Evolutionary conservation across 1,140 invertebrate genomes (phyloP).

Genomic region (Oreohelix idahoensis): DNA sequence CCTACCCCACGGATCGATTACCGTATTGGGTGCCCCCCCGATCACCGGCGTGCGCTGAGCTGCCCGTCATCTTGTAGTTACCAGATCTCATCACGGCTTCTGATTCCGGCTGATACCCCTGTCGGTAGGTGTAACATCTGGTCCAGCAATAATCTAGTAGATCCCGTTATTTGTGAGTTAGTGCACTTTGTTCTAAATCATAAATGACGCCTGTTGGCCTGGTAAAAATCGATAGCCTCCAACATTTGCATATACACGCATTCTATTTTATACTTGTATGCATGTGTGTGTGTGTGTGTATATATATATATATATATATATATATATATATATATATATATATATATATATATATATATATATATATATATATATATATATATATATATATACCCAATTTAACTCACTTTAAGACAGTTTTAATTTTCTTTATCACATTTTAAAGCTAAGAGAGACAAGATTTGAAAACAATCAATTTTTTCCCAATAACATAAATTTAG

Average conservation of each 20-base stretch:
- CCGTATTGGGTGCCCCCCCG: not conserved
- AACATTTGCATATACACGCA: not conserved
- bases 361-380: too few relatives aligned
- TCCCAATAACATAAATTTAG: too few relatives aligned
- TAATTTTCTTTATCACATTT: too few relatives aligned
- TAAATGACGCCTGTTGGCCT: not conserved
- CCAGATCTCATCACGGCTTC: slow-evolving; percentile 7
- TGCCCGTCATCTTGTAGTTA: not conserved
- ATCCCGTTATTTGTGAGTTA: not conserved
- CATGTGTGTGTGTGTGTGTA: too few relatives aligned
- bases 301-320: too few relatives aligned
- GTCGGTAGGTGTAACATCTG: not conserved
- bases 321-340: too few relatives aligned
- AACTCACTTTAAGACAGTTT: too few relatives aligned
- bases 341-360: too few relatives aligned
- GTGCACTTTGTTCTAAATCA: not conserved
- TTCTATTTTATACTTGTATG: too few relatives aligned
- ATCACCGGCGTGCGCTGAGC: not conserved
- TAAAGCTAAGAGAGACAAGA: too few relatives aligned
- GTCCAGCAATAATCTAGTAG: not conserved
- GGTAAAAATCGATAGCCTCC: not conserved
- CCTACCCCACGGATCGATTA: not conserved
- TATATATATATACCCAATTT: too few relatives aligned
- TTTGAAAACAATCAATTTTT: too few relatives aligned
- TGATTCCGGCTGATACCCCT: slow-evolving; percentile 6